Base-by-base conservation (phyloP, 2,888 invertebrate genomes). In the Spodoptera picta region DNA sequence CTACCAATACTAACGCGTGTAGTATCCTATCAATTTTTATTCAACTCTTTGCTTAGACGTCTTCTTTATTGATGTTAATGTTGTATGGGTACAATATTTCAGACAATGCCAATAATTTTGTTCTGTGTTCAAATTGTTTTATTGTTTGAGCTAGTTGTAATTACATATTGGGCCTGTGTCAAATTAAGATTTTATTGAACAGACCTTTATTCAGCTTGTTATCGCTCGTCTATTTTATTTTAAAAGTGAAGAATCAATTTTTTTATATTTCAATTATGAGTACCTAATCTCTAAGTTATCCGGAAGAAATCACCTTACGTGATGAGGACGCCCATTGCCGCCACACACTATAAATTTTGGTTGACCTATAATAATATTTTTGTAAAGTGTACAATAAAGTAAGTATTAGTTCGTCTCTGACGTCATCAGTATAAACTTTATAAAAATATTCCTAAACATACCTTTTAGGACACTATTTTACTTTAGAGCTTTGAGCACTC, bases 1-100 rank as follows among this genome's bases (percentile, higher is more conserved):
- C 57, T 67, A 58, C 57, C 52, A 60, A 78, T 78, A 73, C 64
- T 71, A 54, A 62, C 65, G 61, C 60, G 62, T 66, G 68, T 70
- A 75, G 58, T 45, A 58, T 75, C 68, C 68, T 73, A 78, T 78
- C 78, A 73, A 73, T 78, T 76, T 78, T 78, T 78, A 73, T 75
- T 65, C 60, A 75, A 71, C 73, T 73, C 73, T 78, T 77, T 75
- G 67, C 75, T 73, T 68, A 70, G 69, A 72, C 55, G 72, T 77
- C 65, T 77, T 55, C 67, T 77, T 71, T 74, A 77, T 74, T 77
- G 71, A 73, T 70, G 77, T 76, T 76, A 65, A 77, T 77, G 74
- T 71, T 65, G 23, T 61, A 60, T 48, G 45, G 56, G 23, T 7
- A 56, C 31, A 66, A 53, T 58, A 73, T 77, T 77, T 77, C 11